phyloP scores from a whole-genome alignment of 1,140 invertebrate species.

The Triops cancriformis region DNA sequence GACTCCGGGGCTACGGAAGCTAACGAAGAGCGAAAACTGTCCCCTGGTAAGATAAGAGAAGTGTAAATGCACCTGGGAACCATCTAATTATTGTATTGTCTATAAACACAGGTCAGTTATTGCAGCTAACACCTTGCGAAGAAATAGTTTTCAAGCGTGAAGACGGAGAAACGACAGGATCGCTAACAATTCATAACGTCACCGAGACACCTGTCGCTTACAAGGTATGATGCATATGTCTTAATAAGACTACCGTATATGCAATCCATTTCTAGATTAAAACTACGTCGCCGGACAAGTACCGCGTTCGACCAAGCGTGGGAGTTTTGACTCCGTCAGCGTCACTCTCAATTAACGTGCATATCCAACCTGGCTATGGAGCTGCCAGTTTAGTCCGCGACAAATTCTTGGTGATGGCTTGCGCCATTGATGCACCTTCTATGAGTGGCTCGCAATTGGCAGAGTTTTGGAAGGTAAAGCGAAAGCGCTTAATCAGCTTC shows the following conservation, averaged over 20 bases:
- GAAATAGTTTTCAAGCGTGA: constrained; percentile 54
- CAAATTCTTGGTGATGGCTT: constrained; percentile 61
- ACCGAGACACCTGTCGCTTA: constrained; percentile 58
- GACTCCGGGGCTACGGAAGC: constrained; percentile 13
- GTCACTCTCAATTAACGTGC: constrained; percentile 44
- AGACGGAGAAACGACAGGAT: constrained; percentile 53
- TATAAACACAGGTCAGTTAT: constrained; percentile 26
- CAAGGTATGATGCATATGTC: constrained; percentile 49
- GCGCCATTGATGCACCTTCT: constrained; percentile 45
- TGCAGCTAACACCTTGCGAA: constrained; percentile 46
- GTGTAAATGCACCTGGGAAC: constrained; percentile 21
- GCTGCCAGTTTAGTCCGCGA: constrained; percentile 48
- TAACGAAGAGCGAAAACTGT: constrained; percentile 16
- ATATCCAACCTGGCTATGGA: constrained; percentile 47
- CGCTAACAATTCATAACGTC: constrained; percentile 57
- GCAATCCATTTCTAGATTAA: constrained; percentile 53
- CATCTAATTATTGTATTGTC: constrained; percentile 18
- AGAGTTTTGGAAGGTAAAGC: constrained; percentile 55
- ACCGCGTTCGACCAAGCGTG: constrained; percentile 73
- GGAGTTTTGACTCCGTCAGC: constrained; percentile 57
- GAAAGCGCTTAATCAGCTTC: too few relatives aligned
- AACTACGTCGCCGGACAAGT: constrained; percentile 76
- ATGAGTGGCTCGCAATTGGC: constrained; percentile 43
- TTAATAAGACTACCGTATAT: background rate
- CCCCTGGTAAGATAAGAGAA: constrained; percentile 25